Evolutionary conservation across 2,888 invertebrate genomes (phyloP), one percentile per base, ranked within the genome.

Genomic region (Biston betularia): DNA sequence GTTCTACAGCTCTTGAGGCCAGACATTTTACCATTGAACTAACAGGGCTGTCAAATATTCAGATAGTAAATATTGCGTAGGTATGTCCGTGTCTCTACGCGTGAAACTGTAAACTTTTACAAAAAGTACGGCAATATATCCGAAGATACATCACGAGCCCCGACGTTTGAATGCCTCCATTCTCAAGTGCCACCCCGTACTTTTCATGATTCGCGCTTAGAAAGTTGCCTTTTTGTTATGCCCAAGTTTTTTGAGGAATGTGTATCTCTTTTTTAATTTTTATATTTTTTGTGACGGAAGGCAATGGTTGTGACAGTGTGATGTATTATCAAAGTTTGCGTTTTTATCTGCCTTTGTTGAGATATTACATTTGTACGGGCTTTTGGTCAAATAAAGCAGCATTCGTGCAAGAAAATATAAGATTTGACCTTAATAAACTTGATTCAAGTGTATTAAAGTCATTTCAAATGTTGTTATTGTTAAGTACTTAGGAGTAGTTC

Each of bases 61-160:
- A n/a, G n/a, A n/a, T n/a, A n/a, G n/a, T n/a, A n/a, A n/a, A n/a
- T 3, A 0, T 11, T 12, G 66, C 0, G 12, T 7, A 24, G 66
- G 49, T 62, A n/a, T 53, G 40, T 35, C 53, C 46, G 10, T 8
- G 10, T 4, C 34, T n/a, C 57, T 48, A 55, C 58, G 54, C 59
- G 63, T 68, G 42, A 59, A 63, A 50, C 67, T 63, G 67, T 59
- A 86, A 89, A 89, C 81, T 88, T 87, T 82, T 79, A 79, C 82
- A 89, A 90, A 90, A 91, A 89, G 88, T 88, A 88, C 83, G 72
- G 85, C 80, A 83, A 85, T 91, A 90, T 87, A 89, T 92, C 82
- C 65, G 81, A 81, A 85, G 86, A 90, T 91, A 89, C 86, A 89
- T 91, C 88, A 90, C 85, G 74, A 72, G 72, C 70, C 75, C 79